Base-by-base conservation (phyloP, 2,888 invertebrate genomes). In the Drosophila seclusa region DNA sequence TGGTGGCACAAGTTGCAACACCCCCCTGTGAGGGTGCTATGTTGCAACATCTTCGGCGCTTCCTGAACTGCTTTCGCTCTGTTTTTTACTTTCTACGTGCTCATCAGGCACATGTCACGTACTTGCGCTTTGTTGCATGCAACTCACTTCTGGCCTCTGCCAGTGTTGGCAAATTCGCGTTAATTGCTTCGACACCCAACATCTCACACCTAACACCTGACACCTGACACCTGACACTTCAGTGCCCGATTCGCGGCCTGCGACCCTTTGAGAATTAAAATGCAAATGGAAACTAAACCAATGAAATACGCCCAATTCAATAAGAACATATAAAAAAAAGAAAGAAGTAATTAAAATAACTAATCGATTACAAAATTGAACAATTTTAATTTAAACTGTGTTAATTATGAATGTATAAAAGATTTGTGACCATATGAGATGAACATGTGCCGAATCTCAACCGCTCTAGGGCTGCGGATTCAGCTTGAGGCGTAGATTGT, bases 121-220 rank as follows among this genome's bases (percentile, higher is more conserved):
- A 73, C 48, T 48, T 49, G 54, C 59, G 62, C 63, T 57, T 42
- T 45, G 76, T 66, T 76, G 76, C 76, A 76, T 64, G 73, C 73
- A 68, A 64, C 66, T 64, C 58, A 72, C 73, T 40, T 53, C 48
- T 48, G n/a, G 24, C 29, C 53, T 38, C 8, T 8, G 31, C 52
- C 64, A 38, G 38, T n/a, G 18, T n/a, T 50, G 50, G 40, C 78
- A 81, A 80, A 87, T 87, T 84, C 85, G 83, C 68, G 86, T 85
- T 87, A 87, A 87, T 87, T 83, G 79, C 86, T 75, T 83, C 87
- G 81, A 85, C 78, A 78, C 55, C 61, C 3, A 82, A 82, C 78
- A 78, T 48, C 61, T 64, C 71, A 68, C 82, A 80, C 80, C 71
- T 77, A 2, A 31, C 31, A n/a, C n/a, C n/a, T n/a, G n/a, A n/a